Evolutionary conservation across 2,797 vertebrate species (phyloP).

Genomic region (Alca torda): DNA sequence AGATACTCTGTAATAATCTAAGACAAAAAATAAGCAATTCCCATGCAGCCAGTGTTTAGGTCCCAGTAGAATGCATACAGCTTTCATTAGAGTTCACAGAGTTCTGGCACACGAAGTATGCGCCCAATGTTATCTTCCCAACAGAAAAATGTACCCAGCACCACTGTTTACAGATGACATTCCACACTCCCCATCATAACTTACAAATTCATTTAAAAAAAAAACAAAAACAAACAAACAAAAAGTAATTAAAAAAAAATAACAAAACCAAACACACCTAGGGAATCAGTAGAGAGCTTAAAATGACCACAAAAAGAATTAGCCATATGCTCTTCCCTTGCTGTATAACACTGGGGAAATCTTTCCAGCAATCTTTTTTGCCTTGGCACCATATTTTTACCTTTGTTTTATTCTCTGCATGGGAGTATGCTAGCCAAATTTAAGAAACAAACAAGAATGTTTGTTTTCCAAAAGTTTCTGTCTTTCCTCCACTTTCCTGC

Average conservation of each 20-base stretch:
- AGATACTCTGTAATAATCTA: neutral
- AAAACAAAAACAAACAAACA: neutral
- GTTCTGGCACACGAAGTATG: neutral
- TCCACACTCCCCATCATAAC: neutral
- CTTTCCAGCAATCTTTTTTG: neutral
- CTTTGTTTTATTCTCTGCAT: neutral
- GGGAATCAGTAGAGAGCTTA: neutral
- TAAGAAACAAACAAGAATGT: neutral
- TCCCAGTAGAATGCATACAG: neutral
- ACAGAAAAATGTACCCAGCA: neutral
- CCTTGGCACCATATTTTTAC: neutral
- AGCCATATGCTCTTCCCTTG: constrained; percentile 5
- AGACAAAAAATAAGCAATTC: neutral
- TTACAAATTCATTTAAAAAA: neutral
- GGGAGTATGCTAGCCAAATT: neutral
- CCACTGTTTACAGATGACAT: neutral
- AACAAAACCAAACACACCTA: neutral
- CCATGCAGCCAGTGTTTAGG: neutral
- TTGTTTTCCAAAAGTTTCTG: neutral
- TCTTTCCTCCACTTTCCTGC: neutral
- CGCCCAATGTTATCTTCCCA: neutral
- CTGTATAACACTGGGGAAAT: neutral
- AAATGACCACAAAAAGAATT: constrained; percentile 12
- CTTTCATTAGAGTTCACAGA: neutral
- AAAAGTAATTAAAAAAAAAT: neutral